Percentiles rank a stretch among this genome's conserved stretches.
These are phyloP conservation scores for Frankliniella fusca DNA, from an alignment of 2,888 invertebrate genomes.

Conservation along the genomic window DNA sequence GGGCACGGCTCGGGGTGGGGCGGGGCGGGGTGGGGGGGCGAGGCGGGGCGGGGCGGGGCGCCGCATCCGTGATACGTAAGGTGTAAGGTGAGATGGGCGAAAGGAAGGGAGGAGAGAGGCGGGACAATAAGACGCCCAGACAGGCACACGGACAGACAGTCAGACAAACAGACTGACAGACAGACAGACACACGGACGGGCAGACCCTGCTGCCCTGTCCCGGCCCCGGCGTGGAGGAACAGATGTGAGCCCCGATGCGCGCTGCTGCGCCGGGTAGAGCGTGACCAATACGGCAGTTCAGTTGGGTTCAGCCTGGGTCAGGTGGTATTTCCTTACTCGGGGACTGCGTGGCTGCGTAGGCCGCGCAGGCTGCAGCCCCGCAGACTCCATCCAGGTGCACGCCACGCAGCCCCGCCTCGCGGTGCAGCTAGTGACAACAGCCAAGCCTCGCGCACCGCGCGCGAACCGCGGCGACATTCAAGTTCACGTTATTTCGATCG, in stretches of 20 bases:
- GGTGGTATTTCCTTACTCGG: background rate
- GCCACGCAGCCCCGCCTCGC: too few relatives aligned
- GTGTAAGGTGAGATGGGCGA: background rate
- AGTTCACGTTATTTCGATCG: too few relatives aligned
- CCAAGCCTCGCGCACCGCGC: too few relatives aligned
- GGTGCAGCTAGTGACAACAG: too few relatives aligned
- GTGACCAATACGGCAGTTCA: background rate
- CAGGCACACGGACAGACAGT: background rate
- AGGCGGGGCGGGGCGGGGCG: background rate
- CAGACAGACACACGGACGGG: background rate
- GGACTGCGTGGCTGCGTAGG: too few relatives aligned
- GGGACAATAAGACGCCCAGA: background rate
- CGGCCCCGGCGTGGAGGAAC: background rate
- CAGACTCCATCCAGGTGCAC: too few relatives aligned
- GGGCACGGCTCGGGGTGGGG: background rate
- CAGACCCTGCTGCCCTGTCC: background rate
- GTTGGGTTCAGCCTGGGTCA: conserved; percentile 8
- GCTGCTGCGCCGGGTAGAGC: background rate
- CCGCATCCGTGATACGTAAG: background rate
- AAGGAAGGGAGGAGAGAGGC: background rate
- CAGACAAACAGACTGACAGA: background rate
- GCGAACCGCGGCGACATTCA: too few relatives aligned
- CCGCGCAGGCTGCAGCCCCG: too few relatives aligned
- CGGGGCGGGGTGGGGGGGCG: background rate
- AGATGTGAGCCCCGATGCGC: background rate